These are phyloP conservation scores for Apodemia duryi DNA, from an alignment of 2,888 invertebrate species.

Conservation along the genomic window DNA sequence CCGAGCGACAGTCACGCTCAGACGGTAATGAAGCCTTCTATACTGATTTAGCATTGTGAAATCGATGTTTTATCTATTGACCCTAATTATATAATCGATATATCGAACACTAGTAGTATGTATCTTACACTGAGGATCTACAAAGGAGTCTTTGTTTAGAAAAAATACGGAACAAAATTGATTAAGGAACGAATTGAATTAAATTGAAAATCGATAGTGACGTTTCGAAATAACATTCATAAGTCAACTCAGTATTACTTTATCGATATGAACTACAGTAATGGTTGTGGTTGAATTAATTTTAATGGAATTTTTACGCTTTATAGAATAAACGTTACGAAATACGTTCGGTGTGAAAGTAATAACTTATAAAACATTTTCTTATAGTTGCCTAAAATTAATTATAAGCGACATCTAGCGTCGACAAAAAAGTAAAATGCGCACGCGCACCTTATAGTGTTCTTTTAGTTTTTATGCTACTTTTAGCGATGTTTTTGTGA, in stretches of 20 bases:
- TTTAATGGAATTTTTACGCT: conserved; percentile 77
- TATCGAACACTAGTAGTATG: conserved; percentile 48
- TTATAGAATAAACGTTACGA: conserved; percentile 75
- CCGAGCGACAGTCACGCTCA: conserved; percentile 49
- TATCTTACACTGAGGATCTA: conserved; percentile 58
- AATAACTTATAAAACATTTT: conserved; percentile 59
- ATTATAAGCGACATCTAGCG: conserved; percentile 54
- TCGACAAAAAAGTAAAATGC: conserved; percentile 43
- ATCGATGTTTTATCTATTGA: background rate
- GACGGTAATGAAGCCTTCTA: conserved; percentile 45
- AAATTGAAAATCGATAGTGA: conserved; percentile 79
- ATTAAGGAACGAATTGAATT: conserved; percentile 79
- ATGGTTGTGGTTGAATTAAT: conserved; percentile 78
- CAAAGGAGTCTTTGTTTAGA: conserved; percentile 60
- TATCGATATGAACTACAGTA: conserved; percentile 75
- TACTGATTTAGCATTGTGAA: conserved; percentile 16
- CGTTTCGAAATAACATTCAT: conserved; percentile 79
- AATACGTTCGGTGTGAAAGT: conserved; percentile 66
- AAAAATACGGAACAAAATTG: conserved; percentile 74
- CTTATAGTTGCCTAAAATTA: conserved; percentile 36
- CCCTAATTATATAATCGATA: conserved; percentile 8
- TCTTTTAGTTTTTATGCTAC: conserved; percentile 30
- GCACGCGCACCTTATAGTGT: conserved; percentile 57
- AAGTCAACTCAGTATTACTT: conserved; percentile 74
- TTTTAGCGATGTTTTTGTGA: conserved; percentile 34